Evolutionary conservation across 1,140 invertebrate species (phyloP).

Genomic region (Drosophila nigromelanica): DNA sequence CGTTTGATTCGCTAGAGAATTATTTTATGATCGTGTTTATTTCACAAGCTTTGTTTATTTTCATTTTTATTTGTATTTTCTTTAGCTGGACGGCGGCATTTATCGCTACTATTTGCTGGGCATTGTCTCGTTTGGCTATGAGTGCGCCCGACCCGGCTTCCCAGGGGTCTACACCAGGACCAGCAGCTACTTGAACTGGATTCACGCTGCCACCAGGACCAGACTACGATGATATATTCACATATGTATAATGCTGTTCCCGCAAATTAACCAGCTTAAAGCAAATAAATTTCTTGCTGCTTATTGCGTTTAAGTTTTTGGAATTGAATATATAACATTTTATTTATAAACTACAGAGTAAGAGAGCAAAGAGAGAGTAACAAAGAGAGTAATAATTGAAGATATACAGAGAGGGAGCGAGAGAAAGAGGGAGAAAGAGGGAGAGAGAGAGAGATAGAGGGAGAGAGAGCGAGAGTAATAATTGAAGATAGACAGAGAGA

Average conservation of each 20-base stretch:
- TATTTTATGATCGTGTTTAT: neutral
- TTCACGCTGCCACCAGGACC: slow-evolving; percentile 29
- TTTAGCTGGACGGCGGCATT: slow-evolving; percentile 51
- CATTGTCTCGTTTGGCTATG: slow-evolving; percentile 88
- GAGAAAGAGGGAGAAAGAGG: too few relatives aligned
- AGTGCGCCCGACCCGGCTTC: slow-evolving; percentile 88
- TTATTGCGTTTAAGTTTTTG: neutral
- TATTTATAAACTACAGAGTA: too few relatives aligned
- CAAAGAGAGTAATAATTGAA: too few relatives aligned
- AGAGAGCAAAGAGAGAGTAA: too few relatives aligned
- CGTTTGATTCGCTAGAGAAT: neutral
- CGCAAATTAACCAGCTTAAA: neutral
- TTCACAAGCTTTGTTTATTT: neutral
- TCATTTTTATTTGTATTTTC: neutral
- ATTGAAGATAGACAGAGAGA: too few relatives aligned
- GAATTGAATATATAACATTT: too few relatives aligned
- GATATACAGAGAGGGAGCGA: too few relatives aligned
- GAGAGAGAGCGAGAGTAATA: too few relatives aligned
- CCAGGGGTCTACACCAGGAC: slow-evolving; percentile 89
- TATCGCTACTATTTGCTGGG: slow-evolving; percentile 86
- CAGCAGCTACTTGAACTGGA: slow-evolving; percentile 83
- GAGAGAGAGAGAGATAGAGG: too few relatives aligned
- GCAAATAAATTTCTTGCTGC: neutral
- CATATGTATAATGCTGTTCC: neutral
- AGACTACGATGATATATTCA: slow-evolving; percentile 13